Evolutionary conservation across 1,140 invertebrate genomes (phyloP), one percentile per base, ranked within the genome.

Genomic region (Halesus radiatus): DNA sequence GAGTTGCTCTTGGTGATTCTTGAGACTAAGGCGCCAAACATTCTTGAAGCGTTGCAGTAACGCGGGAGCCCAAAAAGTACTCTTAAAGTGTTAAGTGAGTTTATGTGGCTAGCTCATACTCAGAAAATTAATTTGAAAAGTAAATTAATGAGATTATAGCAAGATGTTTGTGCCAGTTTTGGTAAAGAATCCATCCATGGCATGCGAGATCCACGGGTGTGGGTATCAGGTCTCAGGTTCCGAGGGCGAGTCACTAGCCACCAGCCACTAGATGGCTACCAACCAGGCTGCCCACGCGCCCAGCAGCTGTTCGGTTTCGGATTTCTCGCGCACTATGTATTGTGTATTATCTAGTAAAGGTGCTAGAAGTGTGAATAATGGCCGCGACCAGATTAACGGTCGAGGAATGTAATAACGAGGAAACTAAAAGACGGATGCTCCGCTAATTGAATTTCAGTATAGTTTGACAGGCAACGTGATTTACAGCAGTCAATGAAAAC

Each of bases 291-390:
- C 68, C 68, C 68, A 72, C 68, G 68, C 68, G 68, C 68, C 45
- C 68, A n/a, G 68, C 68, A 72, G 32, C 29, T 68, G 64, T 16
- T 68, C 7, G 32, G 15, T 52, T 45, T 72, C 68, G 22, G 45
- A 52, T 72, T 50, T 72, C 68, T 52, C 68, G 68, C 45, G 45
- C 22, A 23, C 10, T 22, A 72, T 22, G 37, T 53, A 52, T 29
- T n/a, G n/a, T 18, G 58, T 22, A 22, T 62, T 64, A 32, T 29
- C 1, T 53, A 18, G 45, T 18, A 66, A 23, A 72, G 68, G 68
- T 29, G 50, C 68, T n/a, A 53, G 68, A 72, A 53, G 20, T 50
- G 50, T 52, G 68, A 72, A 72, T 72, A 72, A 72, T 70, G 66
- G 37, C 18, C 66, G 66, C 66, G 66, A 18, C 32, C 32, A 68